Base-by-base conservation (phyloP, 1,140 invertebrate genomes). In the Periplaneta americana region DNA sequence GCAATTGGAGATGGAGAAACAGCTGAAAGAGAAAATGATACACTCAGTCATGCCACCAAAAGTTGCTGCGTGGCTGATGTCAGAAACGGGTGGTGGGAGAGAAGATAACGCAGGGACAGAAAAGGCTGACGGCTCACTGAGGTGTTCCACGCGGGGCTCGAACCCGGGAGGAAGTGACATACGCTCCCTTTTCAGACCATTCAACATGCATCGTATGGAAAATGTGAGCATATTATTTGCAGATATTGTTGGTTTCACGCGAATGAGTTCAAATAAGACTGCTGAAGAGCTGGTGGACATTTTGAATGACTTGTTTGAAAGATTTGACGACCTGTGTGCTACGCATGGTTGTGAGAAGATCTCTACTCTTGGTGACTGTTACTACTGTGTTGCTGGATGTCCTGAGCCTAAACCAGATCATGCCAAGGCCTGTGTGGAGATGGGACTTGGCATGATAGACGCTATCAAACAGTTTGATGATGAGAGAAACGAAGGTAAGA, bases 191-290 rank as follows among this genome's bases (percentile, higher is more conserved):
- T 98, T 98, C 86, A 90, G 97, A 79, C 97, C 97, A 4, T 98
- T 98, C 85, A 98, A 97, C 85, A 99, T 99, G 97, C 95, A 96
- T 86, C 94, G 94, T 48, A 98, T 98, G 96, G 93, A 97, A 82
- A 89, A 98, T 87, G 97, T 99, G 32, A 98, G 97, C 87, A 99
- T 99, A 85, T 87, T 99, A n/a, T 99, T 99, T 87, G 98, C 98
- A 36, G 98, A 99, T 87, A 99, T 99, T 86, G 97, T 98, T 31
- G 98, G 98, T 9, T 99, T 99, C 87, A 99, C 98, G 0, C 95
- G 94, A 86, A 99, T 99, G 98, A 97, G 96, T 76, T 98, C 97
- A 74, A 99, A 97, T 83, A 99, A 99, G 90, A 94, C 93, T 89
- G 93, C 97, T 78, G 96, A 96, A 85, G 94, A 97, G 88, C 88